Evolutionary conservation across 2,113 vertebrate genomes (phyloP).

Genomic region (Gymnogyps californianus): DNA sequence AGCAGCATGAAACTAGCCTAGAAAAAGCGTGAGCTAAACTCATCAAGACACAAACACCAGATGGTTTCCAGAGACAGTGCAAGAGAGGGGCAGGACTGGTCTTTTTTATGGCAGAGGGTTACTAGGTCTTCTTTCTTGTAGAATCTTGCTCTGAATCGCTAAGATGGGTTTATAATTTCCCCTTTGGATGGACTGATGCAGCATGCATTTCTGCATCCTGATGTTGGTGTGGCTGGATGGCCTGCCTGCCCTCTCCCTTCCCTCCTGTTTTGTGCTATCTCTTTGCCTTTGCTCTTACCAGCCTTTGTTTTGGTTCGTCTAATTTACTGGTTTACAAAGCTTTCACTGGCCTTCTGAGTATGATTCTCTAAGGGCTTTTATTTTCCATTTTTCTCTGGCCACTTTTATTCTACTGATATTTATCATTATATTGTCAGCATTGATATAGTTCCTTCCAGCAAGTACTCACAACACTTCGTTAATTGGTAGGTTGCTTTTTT

Average conservation of each 20-base stretch:
- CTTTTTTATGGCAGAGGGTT: not conserved
- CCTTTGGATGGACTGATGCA: not conserved
- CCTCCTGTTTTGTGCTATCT: not conserved
- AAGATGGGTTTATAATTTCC: not conserved
- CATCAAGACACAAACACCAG: not conserved
- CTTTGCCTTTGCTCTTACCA: not conserved
- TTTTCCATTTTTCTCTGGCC: not conserved
- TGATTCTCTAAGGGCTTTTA: not conserved
- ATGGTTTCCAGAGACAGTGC: not conserved
- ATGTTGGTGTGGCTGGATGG: not conserved
- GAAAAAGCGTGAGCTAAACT: not conserved
- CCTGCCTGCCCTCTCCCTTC: not conserved
- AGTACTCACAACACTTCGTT: not conserved
- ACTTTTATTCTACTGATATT: not conserved
- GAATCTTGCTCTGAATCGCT: not conserved
- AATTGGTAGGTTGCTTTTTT: not conserved
- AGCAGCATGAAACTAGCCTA: not conserved
- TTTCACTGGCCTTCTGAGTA: not conserved
- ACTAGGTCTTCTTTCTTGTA: not conserved
- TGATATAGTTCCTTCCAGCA: not conserved
- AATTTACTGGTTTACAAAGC: not conserved
- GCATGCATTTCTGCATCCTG: not conserved
- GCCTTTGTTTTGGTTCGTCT: not conserved
- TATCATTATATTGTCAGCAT: not conserved
- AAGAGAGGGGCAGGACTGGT: not conserved